Evolutionary conservation across 2,888 invertebrate genomes (phyloP).

Genomic region (Leptinotarsa peninsularis): DNA sequence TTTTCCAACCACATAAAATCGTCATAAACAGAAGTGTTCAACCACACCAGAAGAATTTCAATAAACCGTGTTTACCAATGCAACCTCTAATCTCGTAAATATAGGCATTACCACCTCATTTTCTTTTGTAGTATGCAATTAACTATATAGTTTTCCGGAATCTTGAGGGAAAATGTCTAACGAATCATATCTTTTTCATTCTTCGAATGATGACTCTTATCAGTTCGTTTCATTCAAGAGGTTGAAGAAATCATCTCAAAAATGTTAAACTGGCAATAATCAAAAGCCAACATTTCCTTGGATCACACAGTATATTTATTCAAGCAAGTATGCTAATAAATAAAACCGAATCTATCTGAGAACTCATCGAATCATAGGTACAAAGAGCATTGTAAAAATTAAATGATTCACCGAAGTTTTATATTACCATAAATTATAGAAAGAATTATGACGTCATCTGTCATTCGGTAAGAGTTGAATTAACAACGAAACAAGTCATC

Average conservation of each 20-base stretch:
- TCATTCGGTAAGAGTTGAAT: constrained; percentile 27
- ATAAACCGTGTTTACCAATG: not conserved
- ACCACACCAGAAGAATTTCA: not conserved
- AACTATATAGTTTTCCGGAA: too few species aligned
- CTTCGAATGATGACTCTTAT: too few species aligned
- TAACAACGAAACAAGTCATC: constrained; percentile 26
- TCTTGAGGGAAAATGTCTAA: too few species aligned
- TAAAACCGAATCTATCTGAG: constrained; percentile 7
- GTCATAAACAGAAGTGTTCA: not conserved
- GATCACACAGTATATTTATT: not conserved
- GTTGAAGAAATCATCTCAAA: too few species aligned
- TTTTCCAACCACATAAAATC: constrained; percentile 5
- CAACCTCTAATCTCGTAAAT: not conserved
- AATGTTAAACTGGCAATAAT: too few species aligned
- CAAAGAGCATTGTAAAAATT: constrained; percentile 24
- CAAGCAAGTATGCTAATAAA: not conserved
- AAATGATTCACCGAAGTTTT: constrained; percentile 33
- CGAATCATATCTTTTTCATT: too few species aligned
- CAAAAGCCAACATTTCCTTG: not conserved
- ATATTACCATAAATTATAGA: constrained; percentile 38
- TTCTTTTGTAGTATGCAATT: not conserved
- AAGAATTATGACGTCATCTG: constrained; percentile 24
- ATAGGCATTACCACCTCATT: not conserved
- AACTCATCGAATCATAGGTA: constrained; percentile 25
- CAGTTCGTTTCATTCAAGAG: too few species aligned